Evolutionary conservation across 2,888 invertebrate species (phyloP), one percentile per base, ranked within the genome.

Genomic region (Pocota personata): DNA sequence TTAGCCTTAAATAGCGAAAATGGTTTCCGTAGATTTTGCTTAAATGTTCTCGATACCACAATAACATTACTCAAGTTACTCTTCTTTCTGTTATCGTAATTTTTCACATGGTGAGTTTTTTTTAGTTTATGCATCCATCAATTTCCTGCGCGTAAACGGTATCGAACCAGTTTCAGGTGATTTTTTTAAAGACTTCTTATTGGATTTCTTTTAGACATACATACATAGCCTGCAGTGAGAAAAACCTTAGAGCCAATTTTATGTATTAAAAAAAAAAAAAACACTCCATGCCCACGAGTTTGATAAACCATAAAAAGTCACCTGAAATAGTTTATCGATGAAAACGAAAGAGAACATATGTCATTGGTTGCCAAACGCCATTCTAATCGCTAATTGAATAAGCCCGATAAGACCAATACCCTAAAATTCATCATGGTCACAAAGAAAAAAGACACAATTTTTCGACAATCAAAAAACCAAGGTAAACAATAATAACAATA

Each of bases 401-500:
- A 66, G 7, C 35, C 24, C 16, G 66, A 66, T 66, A 66, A 14
- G 37, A 37, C 30, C 30, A 32, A 12, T 32, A 55, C 12, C 21
- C 66, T 14, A 64, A 19, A 21, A 35, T 16, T n/a, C 32, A 8
- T 66, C 48, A 66, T n/a, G 37, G 50, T 1, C 37, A 66, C 37
- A 21, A 14, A 12, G 35, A 32, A 21, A 14, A 12, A 48, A 32
- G 21, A 5, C n/a, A 52, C 52, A 5, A n/a, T n/a, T 10, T 37
- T 58, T 58, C 3, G 21, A 58, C 58, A 37, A 37, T 21, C 37
- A 0, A n/a, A 57, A 14, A 19, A 2, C 35, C 55, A 40, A 40
- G 24, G 24, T 32, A 64, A 64, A 32, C 64, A 48, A 64, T 48
- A 64, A 30, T 5, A 52, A 55, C 6, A 32, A 57, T 30, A 37